Evolutionary conservation across 2,797 vertebrate genomes (phyloP), one percentile per base, ranked within the genome.

Genomic region (Crax fasciolata): DNA sequence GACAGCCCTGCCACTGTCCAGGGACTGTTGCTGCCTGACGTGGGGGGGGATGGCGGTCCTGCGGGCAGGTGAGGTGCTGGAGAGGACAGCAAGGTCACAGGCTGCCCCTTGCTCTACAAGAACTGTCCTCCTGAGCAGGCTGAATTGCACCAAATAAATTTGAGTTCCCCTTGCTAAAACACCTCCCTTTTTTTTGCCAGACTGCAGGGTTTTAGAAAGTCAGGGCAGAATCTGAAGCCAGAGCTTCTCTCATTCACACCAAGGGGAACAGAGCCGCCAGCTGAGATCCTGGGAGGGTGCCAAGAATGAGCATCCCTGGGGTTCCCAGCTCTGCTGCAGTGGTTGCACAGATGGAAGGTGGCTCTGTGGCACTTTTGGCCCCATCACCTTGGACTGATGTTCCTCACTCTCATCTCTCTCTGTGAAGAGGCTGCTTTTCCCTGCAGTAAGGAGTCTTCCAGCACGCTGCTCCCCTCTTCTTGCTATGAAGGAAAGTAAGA

Each of bases 101-200:
- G 25, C 51, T 75, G 75, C 84, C 89, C 72, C 81, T 82, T 94
- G 81, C 81, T 87, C 90, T 72, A 9, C 24, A 19, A 80, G 87
- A 90, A 54, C 58, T 70, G n/a, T 77, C 61, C 25, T 84, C 46
- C 77, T 77, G 65, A 48, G 62, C 78, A 68, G 35, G 32, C 75
- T 92, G 78, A 35, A 87, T 48, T 55, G 25, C 54, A 72, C 58
- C 85, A 93, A 85, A 94, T 95, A 94, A 76, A 94, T 94, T 38
- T 87, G 71, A 91, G 65, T 66, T 91, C 51, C 49, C n/a, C 39
- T 46, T 87, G 86, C 84, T 91, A 84, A 91, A 91, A 46, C 46
- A 84, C 19, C 61, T 96, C 61, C 52, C 21, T 35, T 35, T 35
- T 84, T 92, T 84, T 75, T 87, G 76, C 72, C 84, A 96, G 93